Percentiles rank a stretch among this genome's conserved stretches.
These are phyloP conservation scores for Loripinus fragilis DNA, from an alignment of 2,888 invertebrate genomes.

Conservation along the genomic window DNA sequence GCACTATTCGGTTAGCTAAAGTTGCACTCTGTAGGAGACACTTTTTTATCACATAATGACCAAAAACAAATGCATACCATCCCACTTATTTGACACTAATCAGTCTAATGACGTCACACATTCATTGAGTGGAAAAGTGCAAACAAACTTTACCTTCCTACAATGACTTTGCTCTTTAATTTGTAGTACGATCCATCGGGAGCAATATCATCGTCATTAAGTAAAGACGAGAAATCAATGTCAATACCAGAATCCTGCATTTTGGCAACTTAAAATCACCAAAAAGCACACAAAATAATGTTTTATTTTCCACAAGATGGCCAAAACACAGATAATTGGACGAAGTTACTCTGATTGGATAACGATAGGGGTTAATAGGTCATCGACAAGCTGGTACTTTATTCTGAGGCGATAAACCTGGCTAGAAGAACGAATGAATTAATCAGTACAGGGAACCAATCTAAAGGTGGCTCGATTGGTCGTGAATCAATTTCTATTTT, in stretches of 20 bases:
- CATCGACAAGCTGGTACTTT: neutral
- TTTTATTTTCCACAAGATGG: neutral
- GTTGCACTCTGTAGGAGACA: no score
- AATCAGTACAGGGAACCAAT: no score
- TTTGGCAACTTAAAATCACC: constrained; percentile 14
- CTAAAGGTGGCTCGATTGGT: constrained; percentile 8
- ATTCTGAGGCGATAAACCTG: no score
- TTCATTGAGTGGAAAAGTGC: neutral
- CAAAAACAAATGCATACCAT: no score
- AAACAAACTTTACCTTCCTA: constrained; percentile 66
- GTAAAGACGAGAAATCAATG: constrained; percentile 61
- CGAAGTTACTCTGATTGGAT: constrained; percentile 17
- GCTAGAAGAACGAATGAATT: no score
- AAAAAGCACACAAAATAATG: neutral
- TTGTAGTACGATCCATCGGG: constrained; percentile 64
- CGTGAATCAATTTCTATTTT: constrained; percentile 28
- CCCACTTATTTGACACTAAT: constrained; percentile 21
- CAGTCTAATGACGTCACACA: constrained; percentile 41
- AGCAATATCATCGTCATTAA: constrained; percentile 48
- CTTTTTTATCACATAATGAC: no score
- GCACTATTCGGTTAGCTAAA: no score
- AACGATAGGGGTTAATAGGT: neutral
- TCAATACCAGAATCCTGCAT: constrained; percentile 76
- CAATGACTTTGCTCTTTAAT: constrained; percentile 70
- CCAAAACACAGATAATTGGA: neutral